Conservation (phyloP, 2,113 vertebrate genomes). For the Chaenogobius annularis region DNA sequence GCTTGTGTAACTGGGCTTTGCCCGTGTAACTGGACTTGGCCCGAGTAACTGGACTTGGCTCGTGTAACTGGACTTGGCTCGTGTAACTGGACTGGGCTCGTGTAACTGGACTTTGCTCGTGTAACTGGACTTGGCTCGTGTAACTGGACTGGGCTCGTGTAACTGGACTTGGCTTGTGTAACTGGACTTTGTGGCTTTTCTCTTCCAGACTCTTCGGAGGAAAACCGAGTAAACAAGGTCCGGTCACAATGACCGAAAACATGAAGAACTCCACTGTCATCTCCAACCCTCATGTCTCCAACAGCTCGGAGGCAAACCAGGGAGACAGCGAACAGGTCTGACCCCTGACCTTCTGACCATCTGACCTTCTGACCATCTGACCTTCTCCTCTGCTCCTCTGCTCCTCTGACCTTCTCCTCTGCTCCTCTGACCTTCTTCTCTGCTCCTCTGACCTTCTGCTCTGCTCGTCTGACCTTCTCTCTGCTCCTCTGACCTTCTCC, state of each 20-base stretch:
- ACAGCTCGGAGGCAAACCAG: conserved; percentile 77
- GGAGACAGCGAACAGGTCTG: conserved; percentile 2
- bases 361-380: too few species aligned
- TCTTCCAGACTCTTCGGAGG: conserved; percentile 89
- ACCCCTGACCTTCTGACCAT: too few species aligned
- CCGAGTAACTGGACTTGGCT: too few species aligned
- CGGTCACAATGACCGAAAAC: conserved; percentile 89
- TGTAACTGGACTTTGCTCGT: too few species aligned
- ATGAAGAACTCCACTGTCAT: conserved; percentile 95
- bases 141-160: too few species aligned
- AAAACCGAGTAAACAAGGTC: conserved; percentile 90
- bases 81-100: too few species aligned
- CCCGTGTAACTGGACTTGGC: too few species aligned
- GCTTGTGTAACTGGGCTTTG: too few species aligned
- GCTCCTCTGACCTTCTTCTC: not conserved
- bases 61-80: too few species aligned
- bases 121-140: too few species aligned
- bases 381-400: not conserved
- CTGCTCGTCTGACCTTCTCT: not conserved
- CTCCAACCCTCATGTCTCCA: conserved; percentile 91
- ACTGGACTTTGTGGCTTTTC: not conserved
- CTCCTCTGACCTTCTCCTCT: not conserved
- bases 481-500: not conserved
- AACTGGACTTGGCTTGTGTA: too few species aligned
- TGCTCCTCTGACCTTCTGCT: not conserved